Base-by-base conservation (phyloP, 2,888 invertebrate species). In the Arctia plantaginis region DNA sequence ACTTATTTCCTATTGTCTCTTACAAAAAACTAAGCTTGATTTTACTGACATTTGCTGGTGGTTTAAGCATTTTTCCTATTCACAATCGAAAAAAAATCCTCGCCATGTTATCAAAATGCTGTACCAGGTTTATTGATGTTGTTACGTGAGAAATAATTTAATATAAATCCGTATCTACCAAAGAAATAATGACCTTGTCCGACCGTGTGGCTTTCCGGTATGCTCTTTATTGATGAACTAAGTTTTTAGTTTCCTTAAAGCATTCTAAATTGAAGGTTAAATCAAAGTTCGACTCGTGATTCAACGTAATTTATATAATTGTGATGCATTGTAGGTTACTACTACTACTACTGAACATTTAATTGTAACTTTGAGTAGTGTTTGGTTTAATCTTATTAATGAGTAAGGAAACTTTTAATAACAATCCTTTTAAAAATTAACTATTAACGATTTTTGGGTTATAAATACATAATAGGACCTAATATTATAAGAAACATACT, bases 211-310 rank as follows among this genome's bases (percentile, higher is more conserved):
- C 71, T 79, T 77, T 80, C 78, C 77, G 75, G 55, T 74, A 77
- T 78, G 66, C 74, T 81, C 80, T 77, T 84, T 80, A 74, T 68
- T 68, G 41, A 47, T 33, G 4, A 80, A 78, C 62, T 66, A 66
- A 77, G 71, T 77, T 75, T 77, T 76, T 77, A 69, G 74, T 84
- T 84, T 83, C 77, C 80, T 80, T 68, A 65, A 75, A 70, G 64
- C 44, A 62, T 69, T 74, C 41, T 72, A 76, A 67, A 76, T 15
- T 33, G 67, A 77, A 82, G 79, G 81, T 70, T 75, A 66, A 65
- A 73, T 72, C 79, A 82, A 81, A 79, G 71, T 80, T 77, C 77
- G 75, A 73, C 74, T 71, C 85, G 83, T 84, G 80, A 82, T 74
- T 62, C 73, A 80, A 75, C 64, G 69, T 71, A 75, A 73, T 66